Evolutionary conservation across 2,888 invertebrate genomes (phyloP), one percentile per base, ranked within the genome.

Genomic region (Automeris io): DNA sequence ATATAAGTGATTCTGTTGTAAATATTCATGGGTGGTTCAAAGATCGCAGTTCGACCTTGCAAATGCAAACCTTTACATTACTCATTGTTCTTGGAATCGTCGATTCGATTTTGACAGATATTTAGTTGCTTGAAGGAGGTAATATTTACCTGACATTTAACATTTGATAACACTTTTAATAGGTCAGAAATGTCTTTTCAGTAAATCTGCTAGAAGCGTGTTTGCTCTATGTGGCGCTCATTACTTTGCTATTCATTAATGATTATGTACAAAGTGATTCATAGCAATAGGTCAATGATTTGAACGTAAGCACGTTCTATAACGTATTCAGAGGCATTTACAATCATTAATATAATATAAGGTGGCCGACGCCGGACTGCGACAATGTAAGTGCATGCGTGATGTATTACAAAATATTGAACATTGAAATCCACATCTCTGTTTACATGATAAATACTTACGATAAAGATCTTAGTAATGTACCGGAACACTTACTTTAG

Each of bases 71-170:
- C 45, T 44, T 37, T 41, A 46, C 35, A 38, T 46, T 49, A 51
- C 46, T 51, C 40, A 52, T 42, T 39, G 40, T 55, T 52, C 51
- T 41, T 39, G 52, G 53, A 49, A 56, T 40, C 42, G 43, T 47
- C 41, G 42, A 43, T 43, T 56, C 45, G 48, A 48, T 55, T 56
- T 50, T 61, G 62, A 58, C 62, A 61, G 54, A 49, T 51, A 42
- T 51, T 57, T 49, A 53, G 58, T 58, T 48, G 43, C 37, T 51
- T 61, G 62, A 62, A 51, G 59, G 54, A 65, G 67, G 64, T 52
- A 55, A 55, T 45, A 43, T 49, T 49, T 41, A 49, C 45, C 51
- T 49, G 62, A 53, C 54, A 46, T 53, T 51, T 47, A 37, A 49
- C 51, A 58, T 62, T 40, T 50, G 18, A 16, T 19, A 22, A 26